These are phyloP conservation scores for Poeciliopsis gracilis DNA, from an alignment of 2,797 vertebrate genomes.

Conservation along the genomic window DNA sequence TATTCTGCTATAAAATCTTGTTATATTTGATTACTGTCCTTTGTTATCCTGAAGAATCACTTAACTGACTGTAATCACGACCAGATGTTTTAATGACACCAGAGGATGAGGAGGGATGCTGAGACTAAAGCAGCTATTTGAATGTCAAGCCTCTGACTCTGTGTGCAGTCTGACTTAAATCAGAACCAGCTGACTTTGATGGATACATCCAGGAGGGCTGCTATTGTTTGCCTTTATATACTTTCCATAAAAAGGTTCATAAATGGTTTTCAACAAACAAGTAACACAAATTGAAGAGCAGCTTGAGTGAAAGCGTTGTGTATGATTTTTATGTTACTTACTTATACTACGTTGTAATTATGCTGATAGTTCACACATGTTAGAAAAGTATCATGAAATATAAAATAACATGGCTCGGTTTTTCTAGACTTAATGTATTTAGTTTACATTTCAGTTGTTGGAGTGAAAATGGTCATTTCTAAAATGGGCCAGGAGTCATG, in stretches of 20 bases:
- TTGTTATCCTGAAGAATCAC: slow-evolving; percentile 31
- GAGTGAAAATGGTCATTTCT: background rate
- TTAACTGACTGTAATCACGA: slow-evolving; percentile 38
- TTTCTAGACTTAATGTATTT: background rate
- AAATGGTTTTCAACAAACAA: background rate
- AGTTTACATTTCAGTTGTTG: background rate
- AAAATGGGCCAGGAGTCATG: background rate
- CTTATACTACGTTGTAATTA: background rate
- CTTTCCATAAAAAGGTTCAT: background rate
- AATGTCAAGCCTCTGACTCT: slow-evolving; percentile 38
- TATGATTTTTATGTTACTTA: background rate
- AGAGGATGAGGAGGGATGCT: slow-evolving; percentile 37
- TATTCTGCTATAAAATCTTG: slow-evolving; percentile 36
- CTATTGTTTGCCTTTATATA: slow-evolving; percentile 16
- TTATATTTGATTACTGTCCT: slow-evolving; percentile 37
- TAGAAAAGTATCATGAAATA: background rate
- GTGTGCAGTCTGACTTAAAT: slow-evolving; percentile 37
- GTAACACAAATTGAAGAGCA: background rate
- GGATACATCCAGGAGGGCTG: slow-evolving; percentile 24
- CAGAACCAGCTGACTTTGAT: slow-evolving; percentile 54
- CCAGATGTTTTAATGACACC: slow-evolving; percentile 56
- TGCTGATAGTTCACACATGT: background rate
- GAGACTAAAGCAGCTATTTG: slow-evolving; percentile 47
- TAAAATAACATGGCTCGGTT: background rate
- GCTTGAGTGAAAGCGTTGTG: background rate